These are phyloP conservation scores for Alaudala cheleensis DNA, from an alignment of 2,113 vertebrate species.

Conservation along the genomic window DNA sequence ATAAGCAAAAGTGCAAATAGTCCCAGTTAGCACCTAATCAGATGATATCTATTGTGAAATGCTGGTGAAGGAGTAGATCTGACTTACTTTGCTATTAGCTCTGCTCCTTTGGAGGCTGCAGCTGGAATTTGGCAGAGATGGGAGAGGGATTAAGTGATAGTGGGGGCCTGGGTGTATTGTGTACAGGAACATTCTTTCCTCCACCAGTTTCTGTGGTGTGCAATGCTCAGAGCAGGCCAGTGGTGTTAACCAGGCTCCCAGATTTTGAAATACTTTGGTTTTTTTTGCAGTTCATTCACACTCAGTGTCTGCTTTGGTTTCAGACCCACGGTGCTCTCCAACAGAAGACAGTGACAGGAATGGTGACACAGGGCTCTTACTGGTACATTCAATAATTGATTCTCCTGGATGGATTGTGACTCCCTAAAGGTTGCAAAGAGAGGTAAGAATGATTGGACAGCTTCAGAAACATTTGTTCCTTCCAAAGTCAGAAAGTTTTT, in stretches of 20 bases:
- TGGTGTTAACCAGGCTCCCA: not conserved
- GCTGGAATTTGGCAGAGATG: constrained; percentile 43
- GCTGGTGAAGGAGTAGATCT: constrained; percentile 1
- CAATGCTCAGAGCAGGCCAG: not conserved
- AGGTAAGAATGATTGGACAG: constrained; percentile 18
- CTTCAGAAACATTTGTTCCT: not conserved
- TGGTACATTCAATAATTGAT: not conserved
- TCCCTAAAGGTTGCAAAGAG: not conserved
- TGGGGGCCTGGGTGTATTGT: not conserved
- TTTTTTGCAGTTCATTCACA: not conserved
- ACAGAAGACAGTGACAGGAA: not conserved
- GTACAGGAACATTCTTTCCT: constrained; percentile 19
- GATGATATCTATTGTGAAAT: constrained; percentile 55
- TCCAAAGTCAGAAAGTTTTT: constrained; percentile 2
- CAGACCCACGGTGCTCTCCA: not conserved
- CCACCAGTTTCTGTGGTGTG: not conserved
- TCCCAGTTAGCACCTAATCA: constrained; percentile 67
- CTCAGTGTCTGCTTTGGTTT: constrained; percentile 5
- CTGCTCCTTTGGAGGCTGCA: constrained; percentile 12
- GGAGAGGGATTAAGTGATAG: constrained; percentile 51
- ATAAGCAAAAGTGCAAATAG: constrained; percentile 66
- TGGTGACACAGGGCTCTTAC: not conserved
- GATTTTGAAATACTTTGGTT: not conserved
- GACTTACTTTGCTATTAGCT: not conserved
- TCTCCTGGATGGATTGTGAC: not conserved